Base-by-base conservation (phyloP, 2,888 invertebrate genomes). In the Lepetodrilus schrolli region DNA sequence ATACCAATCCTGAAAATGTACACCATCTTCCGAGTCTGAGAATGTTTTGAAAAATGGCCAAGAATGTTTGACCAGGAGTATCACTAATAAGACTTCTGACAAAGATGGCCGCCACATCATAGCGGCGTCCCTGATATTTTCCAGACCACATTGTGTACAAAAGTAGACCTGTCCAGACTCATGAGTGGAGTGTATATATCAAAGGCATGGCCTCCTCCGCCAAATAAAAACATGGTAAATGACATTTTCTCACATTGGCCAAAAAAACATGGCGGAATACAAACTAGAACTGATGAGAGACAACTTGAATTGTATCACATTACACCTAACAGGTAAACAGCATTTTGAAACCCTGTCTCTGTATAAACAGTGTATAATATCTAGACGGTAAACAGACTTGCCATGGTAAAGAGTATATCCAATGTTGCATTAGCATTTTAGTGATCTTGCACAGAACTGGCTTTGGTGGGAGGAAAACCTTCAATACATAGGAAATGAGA, bases 131-230 rank as follows among this genome's bases (percentile, higher is more conserved):
- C 7, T 13, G 58, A 58, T 58, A 30, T 30, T 58, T 58, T 30
- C 58, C 58, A 30, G 58, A 58, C 58, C 58, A 58, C 58, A 58
- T 58, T 58, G 58, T 58, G 58, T 58, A 58, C 30, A 58, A 5
- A 58, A 43, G 43, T 5, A 26, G 58, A 30, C 8, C 13, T 23
- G 58, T 43, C 23, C 17, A n/a, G 30, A 58, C 30, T 17, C 13
- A n/a, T 58, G n/a, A 17, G 26, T 58, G 23, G 26, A 58, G 17
- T 13, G 58, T 30, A n/a, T 20, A 58, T 34, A 58, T 58, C 58
- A 58, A 58, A 58, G 58, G 26, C 58, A 58, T 58, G 58, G n/a
- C n/a, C n/a, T n/a, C 58, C 58, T 58, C 58, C n/a, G 30, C 34
- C 58, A 26, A 58, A 58, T 58, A 58, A 58, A 58, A 58, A 58